Base-by-base conservation (phyloP, 2,113 vertebrate genomes). In the Myrmecobius fasciatus region DNA sequence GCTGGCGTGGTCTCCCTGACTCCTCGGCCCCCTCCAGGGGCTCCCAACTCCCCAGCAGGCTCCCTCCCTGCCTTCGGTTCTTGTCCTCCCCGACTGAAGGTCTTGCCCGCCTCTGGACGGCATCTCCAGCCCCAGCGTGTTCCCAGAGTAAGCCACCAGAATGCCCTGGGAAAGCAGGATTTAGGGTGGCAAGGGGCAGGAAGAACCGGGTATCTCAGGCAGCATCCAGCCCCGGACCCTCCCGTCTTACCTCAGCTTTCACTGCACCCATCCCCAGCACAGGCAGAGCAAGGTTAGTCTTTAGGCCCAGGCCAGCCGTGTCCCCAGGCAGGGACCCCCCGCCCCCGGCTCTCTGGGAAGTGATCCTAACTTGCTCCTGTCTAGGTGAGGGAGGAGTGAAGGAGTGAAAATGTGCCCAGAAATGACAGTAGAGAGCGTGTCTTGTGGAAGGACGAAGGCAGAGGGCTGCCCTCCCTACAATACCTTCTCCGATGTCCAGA, bases 401-500 rank as follows among this genome's bases (percentile, higher is more conserved):
- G 43, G 89, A 0, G 92, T 92, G 67, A 90, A 93, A 49, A 10
- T 6, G 52, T 92, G 94, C 94, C 46, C 53, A n/a, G 96, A 60
- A 90, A 47, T 91, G 56, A 96, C 92, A 91, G 60, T 24, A 9
- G 5, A 25, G 53, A 0, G 4, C 3, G 91, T 52, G 94, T 2
- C 67, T 83, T 22, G 67, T 83, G 67, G n/a, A 43, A 83, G 60
- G n/a, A 14, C 10, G 46, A 25, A 52, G 52, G 1, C 0, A 20
- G 28, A 22, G 49, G 53, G 60, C 89, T 4, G 92, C 0, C 11
- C 10, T 53, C 28, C 0, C 97, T 98, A 97, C 95, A 98, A 98
- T 99, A 99, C 99, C 99, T 99, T 99, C 98, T 98, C 98, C 95
- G 98, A 99, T 92, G 98, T 99, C 98, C 98, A 98, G 98, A 97